A percentile compares a stretch with the other conserved stretches of the same genome.
phyloP scores from a whole-genome alignment of 2,797 vertebrate genomes.

The Alcedo atthis region DNA sequence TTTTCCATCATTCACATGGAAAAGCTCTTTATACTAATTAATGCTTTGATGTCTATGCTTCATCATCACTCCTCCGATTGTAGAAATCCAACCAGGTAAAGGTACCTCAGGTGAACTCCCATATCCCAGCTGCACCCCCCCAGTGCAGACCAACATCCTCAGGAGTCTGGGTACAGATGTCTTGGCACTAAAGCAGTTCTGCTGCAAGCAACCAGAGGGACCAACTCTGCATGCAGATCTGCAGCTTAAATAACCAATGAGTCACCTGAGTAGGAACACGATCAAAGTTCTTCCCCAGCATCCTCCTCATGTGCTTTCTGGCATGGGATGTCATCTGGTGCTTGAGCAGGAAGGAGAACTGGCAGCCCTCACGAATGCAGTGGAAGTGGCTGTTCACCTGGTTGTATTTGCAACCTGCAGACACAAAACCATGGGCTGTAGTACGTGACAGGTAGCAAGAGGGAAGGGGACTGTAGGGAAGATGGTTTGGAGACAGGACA shows the following conservation, averaged over 20 bases:
- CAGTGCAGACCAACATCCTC: not conserved
- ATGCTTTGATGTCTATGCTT: not conserved
- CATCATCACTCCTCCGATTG: not conserved
- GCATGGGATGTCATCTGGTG: constrained; percentile 99
- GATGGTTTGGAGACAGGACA: not conserved
- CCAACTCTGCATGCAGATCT: not conserved
- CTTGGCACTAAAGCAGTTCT: not conserved
- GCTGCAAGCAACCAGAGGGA: not conserved
- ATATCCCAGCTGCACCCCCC: not conserved
- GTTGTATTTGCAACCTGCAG: constrained; percentile 96
- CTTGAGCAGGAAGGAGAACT: constrained; percentile 99
- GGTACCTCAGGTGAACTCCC: not conserved
- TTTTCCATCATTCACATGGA: not conserved
- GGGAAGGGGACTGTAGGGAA: not conserved
- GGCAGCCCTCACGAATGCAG: constrained; percentile 97
- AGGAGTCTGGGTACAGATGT: not conserved
- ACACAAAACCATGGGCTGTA: not conserved
- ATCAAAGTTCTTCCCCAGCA: constrained; percentile 99
- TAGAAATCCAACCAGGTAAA: not conserved
- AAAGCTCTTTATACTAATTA: not conserved
- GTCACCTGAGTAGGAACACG: constrained; percentile 93
- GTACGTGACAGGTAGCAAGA: not conserved
- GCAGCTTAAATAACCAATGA: not conserved
- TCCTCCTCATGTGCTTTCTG: constrained; percentile 98
- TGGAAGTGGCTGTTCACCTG: constrained; percentile 99